Evolutionary conservation across 2,797 vertebrate genomes (phyloP).

Genomic region (Picus viridis): DNA sequence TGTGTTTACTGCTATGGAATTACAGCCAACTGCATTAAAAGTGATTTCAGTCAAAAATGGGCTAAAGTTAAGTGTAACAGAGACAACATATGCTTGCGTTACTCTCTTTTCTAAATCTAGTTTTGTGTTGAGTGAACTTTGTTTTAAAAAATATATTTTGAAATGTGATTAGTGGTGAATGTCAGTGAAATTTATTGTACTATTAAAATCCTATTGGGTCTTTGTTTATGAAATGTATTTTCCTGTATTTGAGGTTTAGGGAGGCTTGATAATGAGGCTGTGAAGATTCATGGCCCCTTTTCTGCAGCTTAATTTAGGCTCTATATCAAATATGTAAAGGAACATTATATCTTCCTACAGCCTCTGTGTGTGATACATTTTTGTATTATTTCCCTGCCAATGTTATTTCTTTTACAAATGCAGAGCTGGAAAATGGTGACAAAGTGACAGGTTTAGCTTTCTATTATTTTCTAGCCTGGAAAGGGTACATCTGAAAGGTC

Average conservation of each 20-base stretch:
- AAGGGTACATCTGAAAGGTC: background rate
- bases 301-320: constrained; percentile 85
- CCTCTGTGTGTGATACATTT: constrained; percentile 77
- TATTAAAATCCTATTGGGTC: constrained; percentile 86
- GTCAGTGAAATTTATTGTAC: constrained; percentile 84
- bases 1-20: constrained; percentile 15
- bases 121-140: constrained; percentile 71
- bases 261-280: constrained; percentile 83
- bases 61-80: constrained; percentile 10
- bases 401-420: constrained; percentile 73
- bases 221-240: constrained; percentile 88
- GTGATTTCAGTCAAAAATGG: background rate
- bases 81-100: background rate
- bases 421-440: constrained; percentile 65
- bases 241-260: constrained; percentile 82
- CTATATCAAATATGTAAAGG: constrained; percentile 88
- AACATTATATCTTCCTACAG: constrained; percentile 76
- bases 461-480: constrained; percentile 33
- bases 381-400: constrained; percentile 77
- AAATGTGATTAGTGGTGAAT: constrained; percentile 82
- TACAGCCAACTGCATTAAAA: background rate
- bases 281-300: constrained; percentile 83
- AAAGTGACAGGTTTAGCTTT: constrained; percentile 53
- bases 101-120: constrained; percentile 61
- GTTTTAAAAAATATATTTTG: constrained; percentile 73